phyloP scores from a whole-genome alignment of 2,888 invertebrate genomes.

The Acanthosoma haemorrhoidale region DNA sequence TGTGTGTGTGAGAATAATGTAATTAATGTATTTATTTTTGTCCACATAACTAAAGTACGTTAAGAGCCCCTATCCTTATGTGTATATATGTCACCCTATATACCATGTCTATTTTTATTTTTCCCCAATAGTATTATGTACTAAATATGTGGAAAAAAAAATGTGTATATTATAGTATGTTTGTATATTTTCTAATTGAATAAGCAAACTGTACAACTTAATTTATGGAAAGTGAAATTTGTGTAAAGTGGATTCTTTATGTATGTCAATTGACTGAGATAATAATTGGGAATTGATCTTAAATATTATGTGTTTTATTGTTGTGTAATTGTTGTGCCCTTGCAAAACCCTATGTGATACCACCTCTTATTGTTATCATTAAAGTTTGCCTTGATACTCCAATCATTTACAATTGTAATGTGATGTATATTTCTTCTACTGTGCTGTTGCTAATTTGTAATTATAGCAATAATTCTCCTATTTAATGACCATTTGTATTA shows the following conservation, averaged over 20 bases:
- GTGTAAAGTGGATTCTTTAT: slow-evolving; percentile 30
- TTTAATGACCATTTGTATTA: slow-evolving; percentile 17
- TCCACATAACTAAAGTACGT: neutral
- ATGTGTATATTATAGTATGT: slow-evolving; percentile 9
- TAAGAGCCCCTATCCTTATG: neutral
- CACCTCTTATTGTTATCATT: slow-evolving; percentile 30
- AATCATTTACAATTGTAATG: slow-evolving; percentile 26
- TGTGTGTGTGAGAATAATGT: neutral
- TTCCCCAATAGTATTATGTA: neutral
- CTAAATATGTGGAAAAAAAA: neutral
- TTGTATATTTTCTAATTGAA: slow-evolving; percentile 5
- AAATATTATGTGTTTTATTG: slow-evolving; percentile 35
- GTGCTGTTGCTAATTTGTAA: slow-evolving; percentile 29
- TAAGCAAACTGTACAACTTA: slow-evolving; percentile 22
- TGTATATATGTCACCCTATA: neutral
- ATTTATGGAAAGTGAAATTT: slow-evolving; percentile 20
- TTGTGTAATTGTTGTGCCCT: slow-evolving; percentile 38
- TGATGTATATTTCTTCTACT: slow-evolving; percentile 26
- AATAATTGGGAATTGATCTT: slow-evolving; percentile 39
- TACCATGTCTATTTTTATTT: neutral
- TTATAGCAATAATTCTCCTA: slow-evolving; percentile 33
- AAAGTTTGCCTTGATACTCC: slow-evolving; percentile 32
- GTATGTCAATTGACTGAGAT: slow-evolving; percentile 39
- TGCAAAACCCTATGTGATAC: slow-evolving; percentile 34
- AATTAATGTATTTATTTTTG: slow-evolving; percentile 9